Base-by-base conservation (phyloP, 2,797 vertebrate species). In the Phalanger gymnotis region DNA sequence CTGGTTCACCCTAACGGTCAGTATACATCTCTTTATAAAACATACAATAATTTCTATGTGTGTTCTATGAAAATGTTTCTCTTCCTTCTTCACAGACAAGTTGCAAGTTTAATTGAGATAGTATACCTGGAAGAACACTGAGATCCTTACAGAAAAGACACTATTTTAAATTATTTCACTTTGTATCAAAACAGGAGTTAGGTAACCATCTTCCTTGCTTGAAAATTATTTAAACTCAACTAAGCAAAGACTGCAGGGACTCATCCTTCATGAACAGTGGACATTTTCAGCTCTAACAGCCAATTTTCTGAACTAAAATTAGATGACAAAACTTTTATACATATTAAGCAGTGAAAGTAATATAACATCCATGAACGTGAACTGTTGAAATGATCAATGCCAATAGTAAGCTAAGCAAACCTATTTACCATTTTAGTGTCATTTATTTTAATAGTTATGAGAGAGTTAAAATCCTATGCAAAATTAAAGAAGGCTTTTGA, bases 221-320 rank as follows among this genome's bases (percentile, higher is more conserved):
- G 89, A 93, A 52, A 52, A 93, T 95, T 94, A 97, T 95, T 97
- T 93, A 96, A 96, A 93, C 14, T 53, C 95, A 22, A 54, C 13
- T 57, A 22, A 92, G 28, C 95, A 95, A 96, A 81, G 5, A 22
- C 5, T n/a, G n/a, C 92, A 96, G 22, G 51, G 40, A 87, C 90
- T 91, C 93, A 92, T 90, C 66, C 96, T 93, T 47, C 5, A 34
- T 93, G 27, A 90, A 61, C 34, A 58, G 0, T 89, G 4, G 28
- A 30, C 87, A 93, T 56, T 95, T 95, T 96, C 47, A 90, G 47
- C 30, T 58, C 47, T 92, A 94, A 90, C 58, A 13, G 61, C 47
- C 95, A 94, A 96, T 56, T 40, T 96, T 91, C 93, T 95, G 56
- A 93, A 96, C 47, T 5, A 93, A 91, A 91, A 40, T 66, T 89